Conservation (phyloP, 1,140 invertebrate species). For the Popillia japonica region DNA sequence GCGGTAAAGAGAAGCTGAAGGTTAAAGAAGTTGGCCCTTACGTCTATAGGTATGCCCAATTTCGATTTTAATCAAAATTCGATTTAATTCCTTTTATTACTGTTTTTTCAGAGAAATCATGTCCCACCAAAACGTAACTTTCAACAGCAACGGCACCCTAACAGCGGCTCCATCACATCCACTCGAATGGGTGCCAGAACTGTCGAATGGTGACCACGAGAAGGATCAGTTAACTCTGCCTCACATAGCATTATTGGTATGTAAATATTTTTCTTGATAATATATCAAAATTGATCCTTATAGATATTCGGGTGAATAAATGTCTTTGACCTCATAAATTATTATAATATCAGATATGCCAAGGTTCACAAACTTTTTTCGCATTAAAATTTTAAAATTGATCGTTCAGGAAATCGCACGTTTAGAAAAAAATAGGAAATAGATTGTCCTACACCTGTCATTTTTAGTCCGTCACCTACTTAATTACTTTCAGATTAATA, state of each 20-base stretch:
- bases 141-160: slow-evolving; percentile 79
- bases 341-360: too few species aligned
- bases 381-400: neutral
- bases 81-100: neutral
- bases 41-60: slow-evolving; percentile 78
- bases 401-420: neutral
- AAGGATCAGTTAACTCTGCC: slow-evolving; percentile 81
- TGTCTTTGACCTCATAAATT: too few species aligned
- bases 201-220: slow-evolving; percentile 75
- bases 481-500: neutral
- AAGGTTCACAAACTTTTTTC: neutral
- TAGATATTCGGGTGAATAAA: neutral
- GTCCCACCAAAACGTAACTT: slow-evolving; percentile 73
- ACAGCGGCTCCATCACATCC: slow-evolving; percentile 74
- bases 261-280: too few species aligned
- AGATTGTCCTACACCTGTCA: neutral
- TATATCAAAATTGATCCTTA: neutral
- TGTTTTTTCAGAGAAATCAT: slow-evolving; percentile 69
- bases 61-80: neutral
- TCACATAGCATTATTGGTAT: slow-evolving; percentile 90
- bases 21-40: slow-evolving; percentile 88
- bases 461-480: neutral
- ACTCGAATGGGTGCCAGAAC: slow-evolving; percentile 72
- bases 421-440: neutral
- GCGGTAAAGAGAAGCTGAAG: slow-evolving; percentile 74